These are phyloP conservation scores for Caenorhabditis uteleia DNA, from an alignment of 2,888 invertebrate species.

Conservation along the genomic window DNA sequence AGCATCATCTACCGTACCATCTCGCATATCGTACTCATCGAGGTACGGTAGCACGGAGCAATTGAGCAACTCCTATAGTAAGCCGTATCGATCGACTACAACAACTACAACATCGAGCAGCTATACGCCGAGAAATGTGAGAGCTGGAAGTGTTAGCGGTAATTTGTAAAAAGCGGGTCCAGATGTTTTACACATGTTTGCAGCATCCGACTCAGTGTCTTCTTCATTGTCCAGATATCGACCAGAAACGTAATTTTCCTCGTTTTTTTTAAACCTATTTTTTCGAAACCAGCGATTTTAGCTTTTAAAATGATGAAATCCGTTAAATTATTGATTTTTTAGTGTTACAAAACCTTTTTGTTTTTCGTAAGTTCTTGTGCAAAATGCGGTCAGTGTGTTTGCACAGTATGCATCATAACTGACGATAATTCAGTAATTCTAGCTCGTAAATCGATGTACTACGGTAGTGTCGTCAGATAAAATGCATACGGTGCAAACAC, in stretches of 20 bases:
- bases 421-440: too few species aligned
- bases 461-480: too few species aligned
- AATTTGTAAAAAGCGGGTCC: conserved; percentile 2
- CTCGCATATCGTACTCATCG: neutral
- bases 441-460: too few species aligned
- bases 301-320: conserved; percentile 2
- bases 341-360: neutral
- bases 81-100: conserved; percentile 16
- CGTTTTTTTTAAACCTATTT: neutral
- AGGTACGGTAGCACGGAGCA: conserved; percentile 35
- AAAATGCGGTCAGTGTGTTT: too few species aligned
- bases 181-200: conserved; percentile 11
- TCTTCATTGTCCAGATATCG: conserved; percentile 30
- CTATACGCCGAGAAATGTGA: conserved; percentile 25
- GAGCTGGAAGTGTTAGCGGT: conserved; percentile 37
- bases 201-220: conserved; percentile 32
- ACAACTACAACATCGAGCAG: conserved; percentile 8
- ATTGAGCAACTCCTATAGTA: conserved; percentile 21
- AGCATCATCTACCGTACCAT: conserved; percentile 5
- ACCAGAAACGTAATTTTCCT: conserved; percentile 13
- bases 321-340: neutral
- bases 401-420: too few species aligned
- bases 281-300: neutral
- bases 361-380: neutral
- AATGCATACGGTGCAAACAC: too few species aligned